These are phyloP conservation scores for Decapterus maruadsi DNA, from an alignment of 2,797 vertebrate species.

Conservation along the genomic window DNA sequence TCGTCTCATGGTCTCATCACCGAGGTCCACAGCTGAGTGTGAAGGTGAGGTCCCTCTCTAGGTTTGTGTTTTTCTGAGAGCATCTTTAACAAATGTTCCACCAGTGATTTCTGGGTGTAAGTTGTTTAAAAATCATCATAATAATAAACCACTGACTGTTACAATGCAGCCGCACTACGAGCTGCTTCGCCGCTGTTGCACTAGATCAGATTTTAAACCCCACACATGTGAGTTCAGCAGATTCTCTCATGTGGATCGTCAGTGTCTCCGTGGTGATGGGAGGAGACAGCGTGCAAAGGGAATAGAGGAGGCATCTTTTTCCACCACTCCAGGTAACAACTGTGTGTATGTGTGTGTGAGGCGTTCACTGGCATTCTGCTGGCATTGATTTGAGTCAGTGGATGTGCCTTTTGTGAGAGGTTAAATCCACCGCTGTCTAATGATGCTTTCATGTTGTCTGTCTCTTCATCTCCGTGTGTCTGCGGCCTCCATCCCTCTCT, in stretches of 20 bases:
- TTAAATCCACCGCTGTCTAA: slow-evolving; percentile 77
- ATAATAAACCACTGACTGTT: no score
- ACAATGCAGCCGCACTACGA: background rate
- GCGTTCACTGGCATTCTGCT: slow-evolving; percentile 40
- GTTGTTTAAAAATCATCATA: no score
- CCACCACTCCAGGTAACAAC: background rate
- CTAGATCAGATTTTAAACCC: slow-evolving; percentile 1
- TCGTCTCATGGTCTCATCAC: no score
- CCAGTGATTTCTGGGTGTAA: no score
- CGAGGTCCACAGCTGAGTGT: no score
- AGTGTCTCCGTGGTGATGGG: slow-evolving; percentile 18
- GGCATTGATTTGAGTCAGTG: slow-evolving; percentile 60
- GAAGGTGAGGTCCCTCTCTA: no score
- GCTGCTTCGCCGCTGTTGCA: background rate
- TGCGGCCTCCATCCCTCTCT: slow-evolving; percentile 47
- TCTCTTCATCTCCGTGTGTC: slow-evolving; percentile 61
- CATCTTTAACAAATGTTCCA: no score
- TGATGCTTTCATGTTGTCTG: slow-evolving; percentile 75
- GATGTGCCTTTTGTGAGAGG: slow-evolving; percentile 73
- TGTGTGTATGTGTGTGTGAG: slow-evolving; percentile 5
- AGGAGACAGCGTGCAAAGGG: background rate
- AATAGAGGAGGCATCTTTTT: slow-evolving; percentile 29
- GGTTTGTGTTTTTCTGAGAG: no score
- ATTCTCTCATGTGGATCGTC: background rate
- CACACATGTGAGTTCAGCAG: background rate